Base-by-base conservation (phyloP, 1,140 invertebrate species). In the Nautilus pompilius region DNA sequence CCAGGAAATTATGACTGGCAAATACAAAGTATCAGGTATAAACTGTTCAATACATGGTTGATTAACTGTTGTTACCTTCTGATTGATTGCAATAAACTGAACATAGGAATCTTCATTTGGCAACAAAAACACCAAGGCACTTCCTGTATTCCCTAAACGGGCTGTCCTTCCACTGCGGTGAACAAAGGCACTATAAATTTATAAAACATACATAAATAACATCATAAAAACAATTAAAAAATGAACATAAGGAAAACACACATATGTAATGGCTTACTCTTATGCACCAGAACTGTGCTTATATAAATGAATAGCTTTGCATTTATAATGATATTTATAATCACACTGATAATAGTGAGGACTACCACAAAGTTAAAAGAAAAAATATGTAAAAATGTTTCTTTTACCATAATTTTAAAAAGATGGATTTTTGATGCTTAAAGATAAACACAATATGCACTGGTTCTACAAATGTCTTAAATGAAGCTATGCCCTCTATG, bases 91-190 rank as follows among this genome's bases (percentile, higher is more conserved):
- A 30, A 99, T 90, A 80, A 98, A 99, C 63, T 93, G 86, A 5
- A 96, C 87, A 80, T 98, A 99, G 0, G 90, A 85, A 73, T 93
- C 90, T 85, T 99, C 97, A 45, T 88, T 87, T 8, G 92, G 89
- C 61, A 93, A 81, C 5, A 99, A 83, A 26, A 98, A 88, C 3
- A 98, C 82, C 22, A 99, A 74, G 0, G 96, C 91, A 75, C 90
- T 91, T 13, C 98, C 98, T 58, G 87, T 81, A 55, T 91, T 89
- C 0, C 95, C 96, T 69, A 92, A 93, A 36, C 97, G 85, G 10
- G 95, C 98, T 26, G 96, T 95, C 67, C 98, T 86, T 0, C 98
- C 98, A 82, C 90, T 91, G 29, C 96, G 88, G 84, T 99, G 96
- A 17, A 99, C 93, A 83, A 98, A 96, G 49, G 77, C 76, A 68